phyloP scores from a whole-genome alignment of 2,888 invertebrate genomes.

The Limnephilus marmoratus region DNA sequence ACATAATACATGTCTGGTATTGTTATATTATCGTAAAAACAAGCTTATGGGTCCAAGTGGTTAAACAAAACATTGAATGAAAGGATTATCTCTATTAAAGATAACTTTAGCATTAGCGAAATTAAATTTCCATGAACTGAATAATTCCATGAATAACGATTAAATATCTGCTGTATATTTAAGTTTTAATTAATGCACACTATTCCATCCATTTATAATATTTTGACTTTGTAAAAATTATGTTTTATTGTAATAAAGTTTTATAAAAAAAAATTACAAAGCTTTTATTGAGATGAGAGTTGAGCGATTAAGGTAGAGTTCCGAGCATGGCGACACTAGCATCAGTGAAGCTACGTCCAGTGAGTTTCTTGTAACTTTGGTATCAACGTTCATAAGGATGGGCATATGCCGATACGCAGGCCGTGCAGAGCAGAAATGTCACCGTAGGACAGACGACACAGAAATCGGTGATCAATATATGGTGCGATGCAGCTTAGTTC shows the following conservation, averaged over 20 bases:
- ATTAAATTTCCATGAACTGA: neutral
- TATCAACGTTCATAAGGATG: too few species aligned
- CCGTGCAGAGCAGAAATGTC: too few species aligned
- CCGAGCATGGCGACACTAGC: too few species aligned
- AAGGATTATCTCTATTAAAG: neutral
- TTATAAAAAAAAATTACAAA: constrained; percentile 7
- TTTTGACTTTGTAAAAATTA: constrained; percentile 17
- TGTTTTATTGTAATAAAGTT: constrained; percentile 26
- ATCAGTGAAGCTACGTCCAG: too few species aligned
- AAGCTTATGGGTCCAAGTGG: too few species aligned
- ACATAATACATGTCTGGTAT: too few species aligned
- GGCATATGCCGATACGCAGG: too few species aligned
- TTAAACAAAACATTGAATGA: neutral
- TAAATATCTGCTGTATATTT: neutral
- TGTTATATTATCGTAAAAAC: too few species aligned
- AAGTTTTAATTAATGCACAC: neutral
- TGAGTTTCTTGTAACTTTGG: too few species aligned
- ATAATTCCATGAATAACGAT: neutral
- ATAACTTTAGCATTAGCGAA: neutral
- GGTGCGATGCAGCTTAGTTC: too few species aligned
- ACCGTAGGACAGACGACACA: too few species aligned
- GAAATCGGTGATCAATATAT: too few species aligned
- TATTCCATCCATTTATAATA: constrained; percentile 4
- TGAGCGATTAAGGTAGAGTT: neutral
- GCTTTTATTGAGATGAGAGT: neutral